A percentile compares a stretch with the other conserved stretches of the same genome.
These are phyloP conservation scores for Rallus crepitans DNA, from an alignment of 2,797 vertebrate genomes.

Conservation along the genomic window DNA sequence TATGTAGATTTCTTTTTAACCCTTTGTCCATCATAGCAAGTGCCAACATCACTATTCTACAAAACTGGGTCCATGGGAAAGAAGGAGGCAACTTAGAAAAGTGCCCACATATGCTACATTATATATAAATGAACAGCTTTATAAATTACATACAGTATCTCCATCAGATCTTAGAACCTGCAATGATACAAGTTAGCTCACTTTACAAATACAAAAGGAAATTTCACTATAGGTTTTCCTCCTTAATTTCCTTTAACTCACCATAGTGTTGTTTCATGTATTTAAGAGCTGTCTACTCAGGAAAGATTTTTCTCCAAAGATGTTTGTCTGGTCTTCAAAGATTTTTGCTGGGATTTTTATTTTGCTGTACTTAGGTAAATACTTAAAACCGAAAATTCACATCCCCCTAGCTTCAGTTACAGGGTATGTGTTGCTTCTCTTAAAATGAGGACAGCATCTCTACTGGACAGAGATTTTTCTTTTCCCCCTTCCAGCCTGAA, in stretches of 20 bases:
- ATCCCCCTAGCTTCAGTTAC: neutral
- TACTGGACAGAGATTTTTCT: neutral
- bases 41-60: neutral
- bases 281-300: conserved; percentile 51
- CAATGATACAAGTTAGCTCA: neutral
- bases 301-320: conserved; percentile 48
- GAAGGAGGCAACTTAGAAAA: neutral
- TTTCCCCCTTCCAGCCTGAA: neutral
- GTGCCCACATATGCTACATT: too few species aligned
- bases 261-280: neutral
- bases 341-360: neutral
- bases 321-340: neutral
- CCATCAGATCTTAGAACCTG: neutral
- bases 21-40: neutral
- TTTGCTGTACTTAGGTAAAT: neutral
- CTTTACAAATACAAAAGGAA: neutral
- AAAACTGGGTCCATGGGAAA: neutral
- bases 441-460: neutral
- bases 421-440: neutral
- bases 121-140: neutral
- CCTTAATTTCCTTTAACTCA: neutral
- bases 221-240: neutral
- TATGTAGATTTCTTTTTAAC: neutral
- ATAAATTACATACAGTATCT: neutral
- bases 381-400: neutral